Evolutionary conservation across 2,797 vertebrate species (phyloP), one percentile per base, ranked within the genome.

Genomic region (Varecia variegata): DNA sequence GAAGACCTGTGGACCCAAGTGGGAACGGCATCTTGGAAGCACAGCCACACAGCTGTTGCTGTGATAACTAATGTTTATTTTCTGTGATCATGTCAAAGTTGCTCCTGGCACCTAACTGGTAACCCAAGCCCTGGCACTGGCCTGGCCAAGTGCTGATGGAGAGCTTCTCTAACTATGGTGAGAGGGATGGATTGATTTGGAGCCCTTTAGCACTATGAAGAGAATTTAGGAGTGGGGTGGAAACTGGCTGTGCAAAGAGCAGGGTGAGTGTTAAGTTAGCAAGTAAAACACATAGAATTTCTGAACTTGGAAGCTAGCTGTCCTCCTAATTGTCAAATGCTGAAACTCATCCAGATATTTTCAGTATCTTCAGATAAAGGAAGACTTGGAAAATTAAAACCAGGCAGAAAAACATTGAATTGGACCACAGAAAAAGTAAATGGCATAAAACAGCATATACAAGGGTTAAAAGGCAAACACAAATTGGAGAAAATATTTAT

Each of bases 181-280:
- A 76, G 56, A 58, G 1, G 32, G 50, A n/a, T 3, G 62, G 81
- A 50, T 20, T 85, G 52, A 50, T 65, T 84, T 30, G 3, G 35
- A 97, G 82, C 56, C 67, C 40, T 35, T 77, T 74, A 95, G 88
- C 93, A 86, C 96, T 86, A 90, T 90, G 95, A 70, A 67, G 82
- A 74, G 95, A 93, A 97, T 91, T 87, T 74, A 83, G 43, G 45
- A 62, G 38, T 32, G 27, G 67, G 8, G 14, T 67, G 7, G 81
- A 70, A 25, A 50, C 32, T 5, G 27, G 68, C 62, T 60, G 30
- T 47, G 58, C 32, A 84, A 54, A 58, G n/a, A 23, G 54, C 8
- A 62, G 56, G 47, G 10, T 6, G 30, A 54, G 23, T 81, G 68
- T 35, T 58, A 74, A 58, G 73, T 35, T 58, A 74, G 47, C 23